These are phyloP conservation scores for Cyprinodon tularosa DNA, from an alignment of 2,113 vertebrate genomes.

Conservation along the genomic window DNA sequence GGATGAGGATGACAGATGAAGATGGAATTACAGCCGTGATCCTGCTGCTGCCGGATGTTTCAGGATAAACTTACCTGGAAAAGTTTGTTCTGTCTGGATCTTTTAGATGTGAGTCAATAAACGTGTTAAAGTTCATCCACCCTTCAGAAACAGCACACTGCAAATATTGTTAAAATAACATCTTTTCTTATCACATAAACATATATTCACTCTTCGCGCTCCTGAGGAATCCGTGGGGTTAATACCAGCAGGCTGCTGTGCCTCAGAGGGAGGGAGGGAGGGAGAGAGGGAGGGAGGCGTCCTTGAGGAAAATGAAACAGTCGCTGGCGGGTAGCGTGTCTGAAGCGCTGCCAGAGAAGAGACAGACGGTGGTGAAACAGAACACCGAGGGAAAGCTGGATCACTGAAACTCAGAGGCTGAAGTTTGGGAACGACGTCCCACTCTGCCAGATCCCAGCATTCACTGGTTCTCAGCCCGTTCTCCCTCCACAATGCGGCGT, in stretches of 20 bases:
- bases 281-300: conserved; percentile 44
- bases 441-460: not conserved
- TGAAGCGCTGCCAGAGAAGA: conserved; percentile 67
- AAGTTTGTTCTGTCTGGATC: not conserved
- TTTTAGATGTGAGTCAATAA: not conserved
- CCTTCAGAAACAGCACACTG: not conserved
- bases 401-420: conserved; percentile 6
- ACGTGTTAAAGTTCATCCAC: not conserved
- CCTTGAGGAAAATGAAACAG: conserved; percentile 55
- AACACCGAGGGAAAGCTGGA: conserved; percentile 40
- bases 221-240: not conserved
- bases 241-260: conserved; percentile 8
- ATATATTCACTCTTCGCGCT: conserved; percentile 16
- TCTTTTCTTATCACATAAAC: conserved; percentile 37
- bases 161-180: not conserved
- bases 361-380: conserved; percentile 41
- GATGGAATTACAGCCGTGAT: not conserved
- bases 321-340: conserved; percentile 38
- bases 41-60: not conserved
- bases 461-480: not conserved
- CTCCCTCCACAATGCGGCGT: not conserved
- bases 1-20: not conserved
- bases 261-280: conserved; percentile 34
- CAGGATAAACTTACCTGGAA: not conserved
- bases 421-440: not conserved